Evolutionary conservation across 64 coral and sea anemone genomes (phyloP).

Genomic region (Acropora yongei): DNA sequence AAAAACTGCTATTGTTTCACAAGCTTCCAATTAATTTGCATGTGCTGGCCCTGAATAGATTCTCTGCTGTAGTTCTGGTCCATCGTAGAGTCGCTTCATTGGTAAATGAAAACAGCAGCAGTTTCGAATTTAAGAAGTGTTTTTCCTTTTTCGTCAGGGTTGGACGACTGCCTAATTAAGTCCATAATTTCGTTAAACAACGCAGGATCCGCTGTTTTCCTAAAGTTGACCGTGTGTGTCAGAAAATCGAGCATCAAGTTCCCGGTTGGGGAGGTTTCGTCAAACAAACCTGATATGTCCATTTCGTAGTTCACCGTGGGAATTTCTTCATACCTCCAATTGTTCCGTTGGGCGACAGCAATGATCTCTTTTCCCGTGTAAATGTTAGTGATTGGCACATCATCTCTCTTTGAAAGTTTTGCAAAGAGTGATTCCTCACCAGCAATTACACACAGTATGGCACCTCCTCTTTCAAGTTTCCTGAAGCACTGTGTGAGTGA

Average conservation of each 20-base stretch:
- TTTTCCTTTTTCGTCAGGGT: not conserved
- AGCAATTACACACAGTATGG: constrained; percentile 33
- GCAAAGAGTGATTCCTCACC: not conserved
- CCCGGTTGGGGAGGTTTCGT: not conserved
- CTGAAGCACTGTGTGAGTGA: constrained; percentile 20
- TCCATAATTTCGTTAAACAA: constrained; percentile 12
- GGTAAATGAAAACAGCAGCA: not conserved
- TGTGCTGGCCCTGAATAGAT: too few species aligned
- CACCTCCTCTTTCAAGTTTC: constrained; percentile 19
- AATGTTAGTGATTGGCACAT: not conserved
- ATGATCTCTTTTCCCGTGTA: not conserved
- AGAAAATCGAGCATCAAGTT: not conserved
- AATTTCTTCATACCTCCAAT: constrained; percentile 13
- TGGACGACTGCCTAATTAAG: not conserved
- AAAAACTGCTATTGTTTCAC: too few species aligned
- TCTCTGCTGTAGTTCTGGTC: too few species aligned
- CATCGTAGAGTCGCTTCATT: not conserved
- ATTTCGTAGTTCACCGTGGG: not conserved
- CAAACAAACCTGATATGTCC: not conserved
- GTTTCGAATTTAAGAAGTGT: not conserved
- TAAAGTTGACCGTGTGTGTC: not conserved
- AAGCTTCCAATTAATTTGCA: too few species aligned
- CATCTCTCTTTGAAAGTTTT: not conserved
- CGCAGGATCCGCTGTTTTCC: not conserved
- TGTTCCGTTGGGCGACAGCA: not conserved